Percentiles rank a stretch among this genome's conserved stretches.
Evolutionary conservation across 2,888 invertebrate genomes (phyloP).

Genomic region (Pollenia amentaria): DNA sequence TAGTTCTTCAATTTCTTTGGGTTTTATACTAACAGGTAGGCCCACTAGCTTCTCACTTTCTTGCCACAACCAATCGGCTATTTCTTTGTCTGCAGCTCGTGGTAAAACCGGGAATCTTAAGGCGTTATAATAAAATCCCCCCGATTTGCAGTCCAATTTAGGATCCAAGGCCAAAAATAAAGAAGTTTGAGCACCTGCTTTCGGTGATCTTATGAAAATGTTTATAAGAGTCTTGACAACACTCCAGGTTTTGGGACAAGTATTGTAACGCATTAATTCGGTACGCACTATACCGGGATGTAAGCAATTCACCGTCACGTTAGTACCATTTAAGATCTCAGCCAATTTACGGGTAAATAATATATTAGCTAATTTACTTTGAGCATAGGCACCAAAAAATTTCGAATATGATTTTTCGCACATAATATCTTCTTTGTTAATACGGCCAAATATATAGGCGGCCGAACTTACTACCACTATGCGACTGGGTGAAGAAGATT

Average conservation of each 20-base stretch:
- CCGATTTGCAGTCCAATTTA: conserved; percentile 79
- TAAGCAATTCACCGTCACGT: conserved; percentile 88
- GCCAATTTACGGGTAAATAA: conserved; percentile 90
- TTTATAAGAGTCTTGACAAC: conserved; percentile 76
- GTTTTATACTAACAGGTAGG: conserved; percentile 74
- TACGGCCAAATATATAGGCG: conserved; percentile 88
- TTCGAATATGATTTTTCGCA: conserved; percentile 88
- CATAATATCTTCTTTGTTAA: conserved; percentile 90
- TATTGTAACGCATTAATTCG: conserved; percentile 87
- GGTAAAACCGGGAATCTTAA: conserved; percentile 85
- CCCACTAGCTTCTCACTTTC: conserved; percentile 83
- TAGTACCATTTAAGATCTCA: conserved; percentile 86
- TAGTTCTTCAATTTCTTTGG: conserved; percentile 40
- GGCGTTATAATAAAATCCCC: conserved; percentile 87
- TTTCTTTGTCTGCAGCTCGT: conserved; percentile 86
- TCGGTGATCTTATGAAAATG: conserved; percentile 81
- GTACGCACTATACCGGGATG: conserved; percentile 92
- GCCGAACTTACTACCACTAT: conserved; percentile 90
- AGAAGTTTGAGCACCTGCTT: conserved; percentile 83
- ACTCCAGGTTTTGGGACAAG: conserved; percentile 76
- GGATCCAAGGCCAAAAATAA: conserved; percentile 83
- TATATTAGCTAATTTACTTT: conserved; percentile 92
- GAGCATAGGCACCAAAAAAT: conserved; percentile 88
- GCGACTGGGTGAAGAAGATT: conserved; percentile 88
- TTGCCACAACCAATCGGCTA: conserved; percentile 88